Percentiles rank a stretch among this genome's conserved stretches.
phyloP scores from a whole-genome alignment of 2,797 vertebrate species.

The Cossypha niveicapilla region DNA sequence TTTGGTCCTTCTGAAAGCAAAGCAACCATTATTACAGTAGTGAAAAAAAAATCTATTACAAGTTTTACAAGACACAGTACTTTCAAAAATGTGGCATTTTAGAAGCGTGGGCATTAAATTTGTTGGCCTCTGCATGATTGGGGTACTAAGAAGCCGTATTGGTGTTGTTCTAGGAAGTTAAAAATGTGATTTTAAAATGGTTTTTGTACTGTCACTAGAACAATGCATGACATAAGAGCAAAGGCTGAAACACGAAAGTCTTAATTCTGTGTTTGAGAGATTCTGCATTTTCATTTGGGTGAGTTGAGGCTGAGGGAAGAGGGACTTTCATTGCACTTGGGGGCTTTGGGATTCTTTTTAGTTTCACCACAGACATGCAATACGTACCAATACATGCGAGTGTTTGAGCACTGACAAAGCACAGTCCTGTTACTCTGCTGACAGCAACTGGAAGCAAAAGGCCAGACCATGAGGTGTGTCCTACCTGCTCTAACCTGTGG shows the following conservation, averaged over 20 bases:
- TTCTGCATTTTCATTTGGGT: neutral
- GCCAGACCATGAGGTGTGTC: neutral
- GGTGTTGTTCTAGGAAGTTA: neutral
- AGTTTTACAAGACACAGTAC: neutral
- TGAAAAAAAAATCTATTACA: neutral
- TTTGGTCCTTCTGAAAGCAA: neutral
- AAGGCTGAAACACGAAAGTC: neutral
- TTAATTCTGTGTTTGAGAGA: neutral
- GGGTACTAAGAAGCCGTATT: neutral
- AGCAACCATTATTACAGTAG: neutral
- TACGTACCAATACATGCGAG: fast-evolving
- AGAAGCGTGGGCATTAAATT: neutral
- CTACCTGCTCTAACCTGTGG: neutral
- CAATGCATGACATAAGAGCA: neutral
- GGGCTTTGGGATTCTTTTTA: neutral
- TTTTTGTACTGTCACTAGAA: neutral
- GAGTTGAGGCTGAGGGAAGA: neutral
- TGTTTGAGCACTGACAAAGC: neutral
- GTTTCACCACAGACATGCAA: fast-evolving
- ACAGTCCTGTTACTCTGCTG: neutral
- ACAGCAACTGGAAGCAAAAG: neutral
- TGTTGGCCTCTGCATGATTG: neutral
- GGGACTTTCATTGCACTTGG: neutral
- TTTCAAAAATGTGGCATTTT: neutral
- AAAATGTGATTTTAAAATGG: neutral